These are phyloP conservation scores for Menidia beryllina DNA, from an alignment of 2,113 vertebrate species.

Conservation along the genomic window DNA sequence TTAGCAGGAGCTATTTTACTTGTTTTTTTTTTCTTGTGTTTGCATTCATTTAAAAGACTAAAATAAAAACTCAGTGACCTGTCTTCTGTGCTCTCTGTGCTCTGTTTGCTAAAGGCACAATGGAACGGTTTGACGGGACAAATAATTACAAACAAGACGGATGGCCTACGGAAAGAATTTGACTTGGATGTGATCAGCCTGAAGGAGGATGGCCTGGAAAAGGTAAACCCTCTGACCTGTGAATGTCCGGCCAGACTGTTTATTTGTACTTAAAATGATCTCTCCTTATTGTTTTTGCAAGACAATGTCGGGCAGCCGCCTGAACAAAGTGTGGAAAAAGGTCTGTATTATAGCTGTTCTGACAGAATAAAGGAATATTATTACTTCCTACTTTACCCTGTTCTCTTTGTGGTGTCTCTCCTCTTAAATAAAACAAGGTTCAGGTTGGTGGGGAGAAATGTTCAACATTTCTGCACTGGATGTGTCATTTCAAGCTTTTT, in stretches of 20 bases:
- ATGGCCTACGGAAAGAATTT: conserved; percentile 95
- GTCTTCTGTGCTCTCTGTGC: conserved; percentile 33
- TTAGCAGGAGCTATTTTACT: conserved; percentile 5
- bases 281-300: conserved; percentile 84
- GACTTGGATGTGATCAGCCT: conserved; percentile 98
- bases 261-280: conserved; percentile 83
- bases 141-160: conserved; percentile 94
- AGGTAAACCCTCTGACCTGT: conserved; percentile 83
- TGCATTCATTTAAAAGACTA: conserved; percentile 21
- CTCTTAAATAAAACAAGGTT: not conserved
- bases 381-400: conserved; percentile 7
- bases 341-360: conserved; percentile 85
- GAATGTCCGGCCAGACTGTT: not conserved
- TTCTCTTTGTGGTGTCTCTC: conserved; percentile 41
- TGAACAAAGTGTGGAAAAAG: conserved; percentile 98
- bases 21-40: conserved; percentile 35
- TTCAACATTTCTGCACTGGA: conserved; percentile 16
- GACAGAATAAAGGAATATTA: conserved; percentile 44
- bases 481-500: too few relatives aligned
- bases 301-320: conserved; percentile 85
- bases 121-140: conserved; percentile 96
- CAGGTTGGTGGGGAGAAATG: conserved; percentile 33
- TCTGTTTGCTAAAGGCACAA: conserved; percentile 82
- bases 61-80: conserved; percentile 19
- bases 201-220: conserved; percentile 96